Conservation (phyloP, 2,888 invertebrate species). For the Trachelus troglodyta region DNA sequence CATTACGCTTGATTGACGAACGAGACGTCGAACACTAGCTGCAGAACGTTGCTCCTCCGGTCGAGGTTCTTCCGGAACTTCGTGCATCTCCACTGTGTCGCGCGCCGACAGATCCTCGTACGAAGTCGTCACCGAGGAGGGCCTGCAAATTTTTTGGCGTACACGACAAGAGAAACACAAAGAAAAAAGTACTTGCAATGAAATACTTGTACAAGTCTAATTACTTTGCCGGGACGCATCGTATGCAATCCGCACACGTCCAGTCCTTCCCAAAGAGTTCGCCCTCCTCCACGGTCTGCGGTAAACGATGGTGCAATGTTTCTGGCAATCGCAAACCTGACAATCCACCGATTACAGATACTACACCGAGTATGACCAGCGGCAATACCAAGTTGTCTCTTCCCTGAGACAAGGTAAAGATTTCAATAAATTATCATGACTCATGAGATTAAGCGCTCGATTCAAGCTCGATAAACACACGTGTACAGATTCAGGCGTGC, state of each 20-base stretch:
- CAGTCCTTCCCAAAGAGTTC: slow-evolving; percentile 89
- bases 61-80: slow-evolving; percentile 45
- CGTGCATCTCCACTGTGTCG: slow-evolving; percentile 61
- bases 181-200: too few relatives aligned
- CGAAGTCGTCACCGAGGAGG: slow-evolving; percentile 70
- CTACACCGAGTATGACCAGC: slow-evolving; percentile 84
- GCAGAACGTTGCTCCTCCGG: slow-evolving; percentile 38
- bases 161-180: too few relatives aligned
- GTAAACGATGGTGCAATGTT: slow-evolving; percentile 83
- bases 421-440: not conserved
- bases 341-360: slow-evolving; percentile 85
- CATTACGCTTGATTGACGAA: slow-evolving; percentile 82
- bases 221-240: slow-evolving; percentile 78
- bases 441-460: too few relatives aligned
- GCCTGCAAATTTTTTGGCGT: slow-evolving; percentile 63
- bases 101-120: slow-evolving; percentile 81
- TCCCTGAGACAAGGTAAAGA: slow-evolving; percentile 71
- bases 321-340: slow-evolving; percentile 85
- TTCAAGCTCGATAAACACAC: not conserved
- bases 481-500: slow-evolving; percentile 39
- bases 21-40: slow-evolving; percentile 73
- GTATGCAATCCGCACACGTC: slow-evolving; percentile 79
- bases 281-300: slow-evolving; percentile 89
- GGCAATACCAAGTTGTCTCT: slow-evolving; percentile 86
- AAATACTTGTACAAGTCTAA: too few relatives aligned